A percentile compares a stretch with the other conserved stretches of the same genome.
Evolutionary conservation across 2,888 invertebrate species (phyloP).

Genomic region (Heliconius hortense): DNA sequence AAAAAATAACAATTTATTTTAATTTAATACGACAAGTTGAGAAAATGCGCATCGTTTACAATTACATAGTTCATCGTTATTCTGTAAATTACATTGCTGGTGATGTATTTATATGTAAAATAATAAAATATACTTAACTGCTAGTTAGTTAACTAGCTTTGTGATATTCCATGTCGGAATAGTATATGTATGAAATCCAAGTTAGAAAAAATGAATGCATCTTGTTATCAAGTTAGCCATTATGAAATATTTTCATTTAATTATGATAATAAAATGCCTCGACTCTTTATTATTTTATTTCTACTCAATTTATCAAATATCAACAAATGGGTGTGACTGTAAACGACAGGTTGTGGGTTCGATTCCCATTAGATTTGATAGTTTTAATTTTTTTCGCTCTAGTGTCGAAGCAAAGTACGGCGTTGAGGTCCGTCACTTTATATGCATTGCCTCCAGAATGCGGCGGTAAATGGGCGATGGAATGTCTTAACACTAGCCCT

Average conservation of each 20-base stretch:
- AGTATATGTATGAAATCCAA: constrained; percentile 49
- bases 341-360: no score
- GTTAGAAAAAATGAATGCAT: constrained; percentile 55
- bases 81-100: constrained; percentile 38
- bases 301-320: constrained; percentile 50
- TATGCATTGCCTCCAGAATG: no score
- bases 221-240: constrained; percentile 59
- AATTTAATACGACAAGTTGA: constrained; percentile 17
- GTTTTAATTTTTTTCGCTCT: no score
- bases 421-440: no score
- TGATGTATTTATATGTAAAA: constrained; percentile 43
- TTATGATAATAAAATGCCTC: constrained; percentile 69
- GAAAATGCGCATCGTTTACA: constrained; percentile 44
- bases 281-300: constrained; percentile 52
- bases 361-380: no score
- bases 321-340: background rate
- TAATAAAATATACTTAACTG: constrained; percentile 38
- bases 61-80: constrained; percentile 14
- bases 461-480: no score
- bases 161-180: constrained; percentile 60
- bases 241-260: constrained; percentile 62
- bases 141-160: constrained; percentile 52
- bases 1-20: background rate
- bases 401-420: no score
- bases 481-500: no score